Base-by-base conservation (phyloP, 1,140 invertebrate species). In the Megathymus violae region DNA sequence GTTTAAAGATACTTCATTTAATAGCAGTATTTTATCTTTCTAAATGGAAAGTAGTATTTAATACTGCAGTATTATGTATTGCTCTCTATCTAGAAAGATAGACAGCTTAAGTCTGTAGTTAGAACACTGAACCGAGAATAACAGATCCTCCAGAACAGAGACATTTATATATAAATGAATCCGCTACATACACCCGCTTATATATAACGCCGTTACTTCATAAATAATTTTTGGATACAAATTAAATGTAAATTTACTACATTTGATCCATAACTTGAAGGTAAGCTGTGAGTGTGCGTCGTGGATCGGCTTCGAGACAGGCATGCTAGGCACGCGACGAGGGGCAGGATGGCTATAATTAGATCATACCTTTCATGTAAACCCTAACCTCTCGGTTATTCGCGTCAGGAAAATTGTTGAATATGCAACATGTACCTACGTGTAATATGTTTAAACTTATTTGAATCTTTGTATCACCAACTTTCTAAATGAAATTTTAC, bases 311-410 rank as follows among this genome's bases (percentile, higher is more conserved):
- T 43, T 62, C 69, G 67, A 74, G 67, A 74, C 77, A 74, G 64
- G 71, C 56, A 78, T 64, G 79, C 62, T 66, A 78, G 76, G 78
- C 73, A 85, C 72, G 83, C 82, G 78, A 72, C 71, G 69, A 64
- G 75, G 69, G 69, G 73, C 64, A 62, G 62, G 77, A 70, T 38
- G 61, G 56, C 63, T 87, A 87, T 84, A 80, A 85, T 85, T 85
- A 85, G 85, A 82, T 69, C 72, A 69, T 70, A 70, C 69, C 59
- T 54, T 69, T 74, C 76, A 47, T 4, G 54, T 67, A 58, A 52
- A 62, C 54, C 38, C 58, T 62, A 44, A 44, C 56, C 60, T 47
- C 56, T 51, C 47, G 38, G 59, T 54, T 64, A 59, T 71, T 66
- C 50, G 52, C 48, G 47, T 54, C 60, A 48, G 64, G 13, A 69